phyloP scores from a whole-genome alignment of 2,888 invertebrate species.

The Mesochorus sp. region DNA sequence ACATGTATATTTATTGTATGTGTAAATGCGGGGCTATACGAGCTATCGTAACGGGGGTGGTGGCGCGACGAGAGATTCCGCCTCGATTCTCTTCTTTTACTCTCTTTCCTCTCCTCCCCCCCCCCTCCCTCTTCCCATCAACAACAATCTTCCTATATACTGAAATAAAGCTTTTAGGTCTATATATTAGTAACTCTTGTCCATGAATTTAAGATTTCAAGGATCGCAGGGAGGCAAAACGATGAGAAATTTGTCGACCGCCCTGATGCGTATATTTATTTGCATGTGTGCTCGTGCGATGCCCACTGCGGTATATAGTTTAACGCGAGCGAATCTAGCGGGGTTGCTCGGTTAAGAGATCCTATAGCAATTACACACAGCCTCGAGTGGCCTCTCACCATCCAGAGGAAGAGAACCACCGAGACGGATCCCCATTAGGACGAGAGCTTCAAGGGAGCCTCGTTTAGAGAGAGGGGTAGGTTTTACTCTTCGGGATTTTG shows the following conservation, averaged over 20 bases:
- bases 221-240: not conserved
- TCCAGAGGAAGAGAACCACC: constrained; percentile 6
- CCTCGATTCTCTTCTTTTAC: constrained; percentile 30
- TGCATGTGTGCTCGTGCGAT: constrained; percentile 22
- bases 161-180: constrained; percentile 27
- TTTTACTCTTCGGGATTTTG: constrained; percentile 76
- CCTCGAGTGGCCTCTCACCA: constrained; percentile 77
- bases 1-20: constrained; percentile 20
- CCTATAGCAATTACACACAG: constrained; percentile 81
- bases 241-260: constrained; percentile 64
- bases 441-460: constrained; percentile 77
- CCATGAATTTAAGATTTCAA: not conserved
- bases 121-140: constrained; percentile 29
- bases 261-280: constrained; percentile 69
- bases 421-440: constrained; percentile 80
- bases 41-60: constrained; percentile 52
- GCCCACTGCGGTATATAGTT: constrained; percentile 69
- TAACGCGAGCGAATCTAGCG: constrained; percentile 72
- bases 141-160: constrained; percentile 47
- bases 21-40: constrained; percentile 37
- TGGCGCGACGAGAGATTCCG: constrained; percentile 48
- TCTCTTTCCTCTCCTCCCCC: constrained; percentile 4
- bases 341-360: constrained; percentile 78
- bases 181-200: not conserved
- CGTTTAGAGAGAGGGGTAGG: constrained; percentile 66